Conservation (phyloP, 2,888 invertebrate genomes). For the Drosophila nr. fundita region DNA sequence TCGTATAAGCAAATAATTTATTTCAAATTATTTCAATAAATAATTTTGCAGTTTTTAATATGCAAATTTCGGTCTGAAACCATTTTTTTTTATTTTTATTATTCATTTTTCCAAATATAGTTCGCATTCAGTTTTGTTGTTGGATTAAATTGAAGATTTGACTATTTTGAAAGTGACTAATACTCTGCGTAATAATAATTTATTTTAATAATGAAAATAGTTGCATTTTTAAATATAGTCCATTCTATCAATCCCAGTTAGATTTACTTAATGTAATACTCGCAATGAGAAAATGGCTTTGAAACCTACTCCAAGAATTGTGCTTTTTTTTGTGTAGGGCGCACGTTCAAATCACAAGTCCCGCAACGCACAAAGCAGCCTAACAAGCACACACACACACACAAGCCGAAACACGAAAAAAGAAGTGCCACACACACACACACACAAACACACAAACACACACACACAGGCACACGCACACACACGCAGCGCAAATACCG, state of each 20-base stretch:
- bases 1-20: not conserved
- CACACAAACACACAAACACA: slow-evolving; percentile 10
- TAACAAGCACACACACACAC: slow-evolving; percentile 16
- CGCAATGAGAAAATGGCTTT: not conserved
- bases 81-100: not conserved
- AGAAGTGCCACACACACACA: not conserved
- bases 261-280: not conserved
- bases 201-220: not conserved
- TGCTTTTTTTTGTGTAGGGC: slow-evolving; percentile 30
- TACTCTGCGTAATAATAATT: not conserved
- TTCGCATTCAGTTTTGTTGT: no score
- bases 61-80: not conserved
- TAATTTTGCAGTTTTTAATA: not conserved
- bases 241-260: not conserved
- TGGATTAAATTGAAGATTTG: not conserved
- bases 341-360: slow-evolving; percentile 29
- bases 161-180: not conserved
- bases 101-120: not conserved
- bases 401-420: not conserved
- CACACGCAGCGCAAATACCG: slow-evolving; percentile 18
- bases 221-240: not conserved
- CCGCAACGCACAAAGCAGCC: slow-evolving; percentile 39
- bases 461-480: not conserved
- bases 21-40: not conserved
- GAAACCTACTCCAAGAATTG: not conserved